Conservation (phyloP, 64 coral and sea anemone species). For the Cladopsammia gracilis region DNA sequence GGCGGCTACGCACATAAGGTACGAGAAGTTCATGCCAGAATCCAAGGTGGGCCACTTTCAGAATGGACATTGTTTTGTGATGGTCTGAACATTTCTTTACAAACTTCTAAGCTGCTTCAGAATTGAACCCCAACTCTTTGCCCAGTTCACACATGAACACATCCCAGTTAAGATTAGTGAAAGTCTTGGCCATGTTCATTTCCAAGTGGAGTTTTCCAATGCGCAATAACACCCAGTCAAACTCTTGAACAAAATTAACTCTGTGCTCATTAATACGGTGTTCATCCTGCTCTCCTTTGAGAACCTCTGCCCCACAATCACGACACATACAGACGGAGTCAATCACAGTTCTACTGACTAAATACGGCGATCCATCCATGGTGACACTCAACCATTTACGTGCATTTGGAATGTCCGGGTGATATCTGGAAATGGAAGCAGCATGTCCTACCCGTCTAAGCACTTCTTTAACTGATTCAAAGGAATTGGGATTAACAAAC, state of each 20-base stretch:
- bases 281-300: neutral
- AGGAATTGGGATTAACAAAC: conserved; percentile 41
- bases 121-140: conserved; percentile 32
- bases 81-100: conserved; percentile 31
- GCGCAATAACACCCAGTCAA: conserved; percentile 29
- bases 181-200: conserved; percentile 52
- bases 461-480: conserved; percentile 29
- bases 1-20: conserved; percentile 10
- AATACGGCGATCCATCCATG: conserved; percentile 30
- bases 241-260: conserved; percentile 23
- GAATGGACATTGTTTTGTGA: conserved; percentile 45
- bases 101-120: conserved; percentile 60
- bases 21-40: conserved; percentile 27
- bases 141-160: conserved; percentile 47
- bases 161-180: conserved; percentile 41
- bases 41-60: conserved; percentile 25
- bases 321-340: conserved; percentile 3
- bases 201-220: conserved; percentile 41
- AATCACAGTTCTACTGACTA: conserved; percentile 10
- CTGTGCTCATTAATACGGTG: neutral
- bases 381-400: conserved; percentile 12
- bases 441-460: conserved; percentile 3
- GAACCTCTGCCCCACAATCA: neutral
- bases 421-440: conserved; percentile 4
- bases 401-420: conserved; percentile 26